Percentiles rank a stretch among this genome's conserved stretches.
phyloP scores from a whole-genome alignment of 2,797 vertebrate species.

The Catostomus latipinnis region DNA sequence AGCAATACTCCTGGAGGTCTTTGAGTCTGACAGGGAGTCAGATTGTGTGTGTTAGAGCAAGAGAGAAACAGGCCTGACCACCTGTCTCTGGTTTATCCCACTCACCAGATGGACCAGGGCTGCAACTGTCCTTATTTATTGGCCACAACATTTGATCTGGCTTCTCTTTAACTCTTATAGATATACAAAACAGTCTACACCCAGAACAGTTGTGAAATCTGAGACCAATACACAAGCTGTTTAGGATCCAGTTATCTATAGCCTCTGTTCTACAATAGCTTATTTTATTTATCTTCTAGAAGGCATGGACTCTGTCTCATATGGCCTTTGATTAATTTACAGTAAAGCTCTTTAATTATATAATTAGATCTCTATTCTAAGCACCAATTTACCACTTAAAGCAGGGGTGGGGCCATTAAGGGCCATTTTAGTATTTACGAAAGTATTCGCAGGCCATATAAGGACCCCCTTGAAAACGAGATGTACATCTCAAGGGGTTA shows the following conservation, averaged over 20 bases:
- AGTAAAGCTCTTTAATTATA: background rate
- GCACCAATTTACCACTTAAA: too few species aligned
- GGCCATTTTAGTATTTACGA: too few species aligned
- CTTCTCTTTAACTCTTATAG: background rate
- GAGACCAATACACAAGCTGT: conserved; percentile 30
- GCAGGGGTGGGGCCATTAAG: too few species aligned
- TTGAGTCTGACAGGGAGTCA: conserved; percentile 12
- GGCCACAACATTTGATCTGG: conserved; percentile 38
- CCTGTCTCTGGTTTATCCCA: conserved; percentile 59
- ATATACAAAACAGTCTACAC: conserved; percentile 16
- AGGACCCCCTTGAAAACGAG: too few species aligned
- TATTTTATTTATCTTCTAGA: conserved; percentile 1
- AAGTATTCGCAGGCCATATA: too few species aligned
- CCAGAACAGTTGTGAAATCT: conserved; percentile 33
- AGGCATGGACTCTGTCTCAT: background rate
- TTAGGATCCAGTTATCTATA: conserved; percentile 22
- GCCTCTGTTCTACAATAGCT: background rate
- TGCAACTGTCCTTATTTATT: conserved; percentile 25
- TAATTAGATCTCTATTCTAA: too few species aligned
- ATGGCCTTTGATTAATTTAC: background rate
- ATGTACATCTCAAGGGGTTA: too few species aligned
- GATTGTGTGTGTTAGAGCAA: background rate
- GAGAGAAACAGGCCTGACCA: conserved; percentile 49
- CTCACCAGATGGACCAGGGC: conserved; percentile 56
- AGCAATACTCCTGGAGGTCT: background rate